These are phyloP conservation scores for Antigone vipio DNA, from an alignment of 2,113 vertebrate genomes.

Conservation along the genomic window DNA sequence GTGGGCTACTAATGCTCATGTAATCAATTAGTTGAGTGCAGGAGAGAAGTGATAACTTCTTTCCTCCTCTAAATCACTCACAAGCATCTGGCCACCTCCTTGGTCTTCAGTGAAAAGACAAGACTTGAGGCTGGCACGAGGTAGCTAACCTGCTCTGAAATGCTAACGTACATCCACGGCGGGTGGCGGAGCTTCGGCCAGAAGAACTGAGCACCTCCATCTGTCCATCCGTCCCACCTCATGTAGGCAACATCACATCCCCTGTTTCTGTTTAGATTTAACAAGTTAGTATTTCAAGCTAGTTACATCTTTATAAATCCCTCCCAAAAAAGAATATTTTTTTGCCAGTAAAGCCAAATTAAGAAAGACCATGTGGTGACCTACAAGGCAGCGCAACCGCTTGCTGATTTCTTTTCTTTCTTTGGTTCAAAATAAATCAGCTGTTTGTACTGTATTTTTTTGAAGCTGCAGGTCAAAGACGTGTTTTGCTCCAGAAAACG, in stretches of 20 bases:
- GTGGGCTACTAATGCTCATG: no score
- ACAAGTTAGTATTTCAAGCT: background rate
- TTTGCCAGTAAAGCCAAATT: background rate
- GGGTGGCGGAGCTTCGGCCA: background rate
- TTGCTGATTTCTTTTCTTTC: background rate
- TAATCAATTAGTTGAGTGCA: background rate
- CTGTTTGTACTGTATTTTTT: background rate
- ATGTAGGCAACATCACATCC: rapidly evolving
- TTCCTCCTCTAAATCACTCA: background rate
- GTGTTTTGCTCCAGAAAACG: background rate
- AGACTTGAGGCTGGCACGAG: rapidly evolving
- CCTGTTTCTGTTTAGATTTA: background rate
- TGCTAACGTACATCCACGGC: rapidly evolving
- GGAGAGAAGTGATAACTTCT: background rate
- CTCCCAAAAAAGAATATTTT: rapidly evolving
- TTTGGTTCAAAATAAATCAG: background rate
- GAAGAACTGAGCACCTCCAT: background rate
- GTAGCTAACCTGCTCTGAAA: background rate
- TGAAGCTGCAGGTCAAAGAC: background rate
- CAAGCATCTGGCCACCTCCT: background rate
- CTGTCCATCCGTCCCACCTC: background rate
- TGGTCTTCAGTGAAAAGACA: background rate
- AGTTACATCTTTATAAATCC: background rate
- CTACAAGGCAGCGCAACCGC: rapidly evolving
- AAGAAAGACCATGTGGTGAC: background rate